Evolutionary conservation across 2,888 invertebrate species (phyloP).

Genomic region (Drosophila demipolita): DNA sequence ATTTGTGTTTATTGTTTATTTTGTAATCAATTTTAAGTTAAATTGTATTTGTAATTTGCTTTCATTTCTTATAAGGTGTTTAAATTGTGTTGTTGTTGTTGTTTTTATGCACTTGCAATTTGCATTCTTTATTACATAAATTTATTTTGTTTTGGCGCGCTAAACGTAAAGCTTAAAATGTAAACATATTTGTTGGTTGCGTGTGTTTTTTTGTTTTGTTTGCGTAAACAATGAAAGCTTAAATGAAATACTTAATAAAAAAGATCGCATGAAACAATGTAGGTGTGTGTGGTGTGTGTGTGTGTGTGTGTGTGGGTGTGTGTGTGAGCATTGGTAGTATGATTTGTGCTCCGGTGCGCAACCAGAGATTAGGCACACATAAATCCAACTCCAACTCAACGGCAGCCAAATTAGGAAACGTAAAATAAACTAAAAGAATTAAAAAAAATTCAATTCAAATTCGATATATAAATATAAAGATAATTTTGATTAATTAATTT

Average conservation of each 20-base stretch:
- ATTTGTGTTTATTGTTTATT: slow-evolving; percentile 37
- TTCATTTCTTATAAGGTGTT: slow-evolving; percentile 44
- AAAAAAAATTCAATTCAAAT: background rate
- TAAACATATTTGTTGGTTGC: slow-evolving; percentile 58
- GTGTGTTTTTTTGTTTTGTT: slow-evolving; percentile 53
- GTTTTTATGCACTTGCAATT: slow-evolving; percentile 52
- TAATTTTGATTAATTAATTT: slow-evolving; percentile 9
- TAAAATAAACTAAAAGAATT: slow-evolving; percentile 65
- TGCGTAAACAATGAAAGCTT: slow-evolving; percentile 70
- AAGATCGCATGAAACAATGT: slow-evolving; percentile 77
- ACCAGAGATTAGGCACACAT: slow-evolving; percentile 30
- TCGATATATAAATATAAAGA: background rate
- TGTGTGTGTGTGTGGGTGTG: slow-evolving; percentile 23
- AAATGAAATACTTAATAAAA: slow-evolving; percentile 77
- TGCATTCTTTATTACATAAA: slow-evolving; percentile 64
- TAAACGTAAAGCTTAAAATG: slow-evolving; percentile 75
- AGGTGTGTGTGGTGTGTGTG: slow-evolving; percentile 40
- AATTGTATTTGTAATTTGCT: slow-evolving; percentile 53
- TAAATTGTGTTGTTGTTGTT: slow-evolving; percentile 38
- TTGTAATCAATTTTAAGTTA: slow-evolving; percentile 49
- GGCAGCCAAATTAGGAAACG: slow-evolving; percentile 80
- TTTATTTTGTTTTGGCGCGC: slow-evolving; percentile 74
- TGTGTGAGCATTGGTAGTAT: slow-evolving; percentile 42
- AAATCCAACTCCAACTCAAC: slow-evolving; percentile 71
- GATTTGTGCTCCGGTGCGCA: slow-evolving; percentile 32